Evolutionary conservation across 2,888 invertebrate genomes (phyloP), one percentile per base, ranked within the genome.

Genomic region (Adelognathus sp.): DNA sequence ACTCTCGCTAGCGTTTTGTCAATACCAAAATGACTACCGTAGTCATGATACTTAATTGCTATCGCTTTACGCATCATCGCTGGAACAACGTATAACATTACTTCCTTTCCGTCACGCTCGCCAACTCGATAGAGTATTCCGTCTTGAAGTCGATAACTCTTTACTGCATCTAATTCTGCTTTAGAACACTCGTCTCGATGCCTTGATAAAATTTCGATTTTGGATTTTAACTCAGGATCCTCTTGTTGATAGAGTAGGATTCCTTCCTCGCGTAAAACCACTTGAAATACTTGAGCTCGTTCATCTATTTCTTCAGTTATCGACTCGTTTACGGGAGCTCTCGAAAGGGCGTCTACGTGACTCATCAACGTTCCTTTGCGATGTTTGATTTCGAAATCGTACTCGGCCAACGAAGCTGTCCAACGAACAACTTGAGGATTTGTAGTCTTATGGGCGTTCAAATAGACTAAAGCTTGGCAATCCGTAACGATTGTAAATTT

Each of bases 401-500:
- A 61, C 39, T 71, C 71, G 16, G 52, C 9, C 14, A 71, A 52
- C 11, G 46, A 50, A 36, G 61, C 61, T 1, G 60, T n/a, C 70
- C 58, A 70, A 11, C 46, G 14, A 11, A 36, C 70, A 14, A 70
- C n/a, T n/a, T n/a, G n/a, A n/a, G n/a, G n/a, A n/a, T n/a, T n/a
- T n/a, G n/a, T n/a, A n/a, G n/a, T n/a, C n/a, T n/a, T n/a, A n/a
- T n/a, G n/a, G n/a, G n/a, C n/a, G n/a, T n/a, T n/a, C n/a, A n/a
- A n/a, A n/a, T n/a, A n/a, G n/a, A n/a, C n/a, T n/a, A n/a, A n/a
- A n/a, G n/a, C n/a, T n/a, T n/a, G n/a, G n/a, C n/a, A 76, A 50
- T 77, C 67, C 16, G 58, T 73, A 2, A 72, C 3, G 7, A 88
- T 73, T 6, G 76, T 83, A 63, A 86, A 84, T 9, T 69, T 33